These are phyloP conservation scores for Hypolimnas misippus DNA, from an alignment of 2,888 invertebrate species.

Conservation along the genomic window DNA sequence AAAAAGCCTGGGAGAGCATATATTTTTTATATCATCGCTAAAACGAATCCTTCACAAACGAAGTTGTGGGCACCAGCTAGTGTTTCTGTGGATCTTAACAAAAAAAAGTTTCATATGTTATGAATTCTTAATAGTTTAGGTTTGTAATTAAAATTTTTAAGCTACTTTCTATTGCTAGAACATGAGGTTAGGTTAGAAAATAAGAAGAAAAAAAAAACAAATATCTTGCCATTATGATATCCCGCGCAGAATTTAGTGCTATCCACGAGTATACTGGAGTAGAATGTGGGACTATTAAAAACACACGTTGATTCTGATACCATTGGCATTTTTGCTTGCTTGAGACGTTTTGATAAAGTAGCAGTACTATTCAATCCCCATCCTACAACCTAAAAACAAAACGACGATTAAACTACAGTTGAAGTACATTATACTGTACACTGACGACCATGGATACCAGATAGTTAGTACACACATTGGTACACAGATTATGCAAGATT, in stretches of 20 bases:
- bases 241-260: constrained; percentile 58
- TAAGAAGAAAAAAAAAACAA: no score
- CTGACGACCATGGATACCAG: neutral
- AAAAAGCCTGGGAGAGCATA: no score
- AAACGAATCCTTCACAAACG: no score
- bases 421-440: neutral
- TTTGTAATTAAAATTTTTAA: no score
- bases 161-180: no score
- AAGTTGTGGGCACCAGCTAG: no score
- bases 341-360: constrained; percentile 49
- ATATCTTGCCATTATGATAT: constrained; percentile 51
- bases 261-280: constrained; percentile 48
- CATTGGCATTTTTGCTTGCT: constrained; percentile 54
- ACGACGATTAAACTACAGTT: neutral
- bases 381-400: constrained; percentile 57
- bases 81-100: no score
- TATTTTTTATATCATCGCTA: no score
- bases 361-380: constrained; percentile 64
- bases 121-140: no score
- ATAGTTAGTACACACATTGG: neutral
- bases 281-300: constrained; percentile 53
- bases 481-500: no score
- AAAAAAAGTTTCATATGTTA: no score
- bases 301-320: constrained; percentile 55
- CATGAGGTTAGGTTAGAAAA: no score